Evolutionary conservation across 1,140 invertebrate genomes (phyloP), one percentile per base, ranked within the genome.

Genomic region (Triops cancriformis): DNA sequence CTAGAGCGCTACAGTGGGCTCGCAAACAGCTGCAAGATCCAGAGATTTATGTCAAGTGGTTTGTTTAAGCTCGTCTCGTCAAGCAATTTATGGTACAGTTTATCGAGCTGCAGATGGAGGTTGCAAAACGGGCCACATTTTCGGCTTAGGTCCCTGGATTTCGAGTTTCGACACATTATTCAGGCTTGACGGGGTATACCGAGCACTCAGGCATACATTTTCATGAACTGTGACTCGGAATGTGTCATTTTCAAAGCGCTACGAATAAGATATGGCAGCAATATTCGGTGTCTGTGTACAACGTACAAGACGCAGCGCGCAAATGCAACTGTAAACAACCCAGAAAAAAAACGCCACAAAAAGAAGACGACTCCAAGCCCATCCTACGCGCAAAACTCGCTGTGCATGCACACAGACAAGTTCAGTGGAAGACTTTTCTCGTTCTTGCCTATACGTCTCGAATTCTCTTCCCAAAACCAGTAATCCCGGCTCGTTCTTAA

Each of bases 61-160:
- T 64, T 64, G 51, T 64, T 64, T 64, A 64, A 64, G 23, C 45
- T 64, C 3, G 51, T 64, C 51, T 64, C 51, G 51, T 64, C 51
- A 64, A 23, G 5, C 51, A 64, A 64, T 64, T 64, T 64, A 64
- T 64, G 51, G 51, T 64, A 6, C 14, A n/a, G 51, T 18, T 64
- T 64, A 64, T 37, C 31, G 31, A 37, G 31, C 7, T 37, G 31
- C 31, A 37, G 23, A 64, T 23, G n/a, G 14, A 64, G 51, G 51
- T 23, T 64, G 51, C 51, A n/a, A 64, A 64, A 64, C 14, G 51
- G 14, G 51, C 14, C 23, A 64, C 51, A 64, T 64, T 64, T 64
- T 37, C 31, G 31, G 31, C 31, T 37, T 37, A 37, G 31, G 31
- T 7, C 31, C 31, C 31, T 37, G 31, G 31, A 37, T 37, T 37